These are phyloP conservation scores for Oreocharis arfaki DNA, from an alignment of 2,113 vertebrate species.

Conservation along the genomic window DNA sequence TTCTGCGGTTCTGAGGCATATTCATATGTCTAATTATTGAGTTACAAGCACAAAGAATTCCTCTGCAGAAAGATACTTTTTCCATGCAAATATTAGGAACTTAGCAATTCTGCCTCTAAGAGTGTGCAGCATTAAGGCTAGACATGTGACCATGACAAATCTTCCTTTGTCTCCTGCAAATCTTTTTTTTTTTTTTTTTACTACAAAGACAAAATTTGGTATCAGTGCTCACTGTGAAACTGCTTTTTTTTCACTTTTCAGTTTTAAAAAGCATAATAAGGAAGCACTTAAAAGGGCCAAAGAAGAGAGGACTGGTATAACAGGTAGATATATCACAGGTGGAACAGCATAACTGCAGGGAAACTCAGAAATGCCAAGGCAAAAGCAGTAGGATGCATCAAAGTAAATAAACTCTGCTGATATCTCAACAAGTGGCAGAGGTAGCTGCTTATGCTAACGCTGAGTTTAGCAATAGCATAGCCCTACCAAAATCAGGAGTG, in stretches of 20 bases:
- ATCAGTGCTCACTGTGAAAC: fast-evolving
- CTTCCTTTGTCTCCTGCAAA: neutral
- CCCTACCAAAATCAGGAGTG: neutral
- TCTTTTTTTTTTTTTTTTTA: neutral
- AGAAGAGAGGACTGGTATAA: neutral
- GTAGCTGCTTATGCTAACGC: neutral
- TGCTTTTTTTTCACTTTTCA: neutral
- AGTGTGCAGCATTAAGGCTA: neutral
- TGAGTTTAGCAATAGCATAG: neutral
- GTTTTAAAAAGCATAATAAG: neutral
- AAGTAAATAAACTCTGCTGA: neutral
- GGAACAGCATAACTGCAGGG: neutral
- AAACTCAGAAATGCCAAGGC: neutral
- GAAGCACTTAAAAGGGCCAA: neutral
- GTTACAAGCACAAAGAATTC: neutral
- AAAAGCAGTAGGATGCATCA: neutral
- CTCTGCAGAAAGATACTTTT: neutral
- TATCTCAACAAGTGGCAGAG: neutral
- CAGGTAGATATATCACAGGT: neutral
- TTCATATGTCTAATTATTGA: neutral
- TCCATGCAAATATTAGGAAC: neutral
- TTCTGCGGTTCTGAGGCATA: neutral
- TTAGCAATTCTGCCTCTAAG: neutral
- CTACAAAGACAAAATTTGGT: neutral
- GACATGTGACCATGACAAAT: neutral